Evolutionary conservation across 2,888 invertebrate species (phyloP).

Genomic region (Diaphora mendica): DNA sequence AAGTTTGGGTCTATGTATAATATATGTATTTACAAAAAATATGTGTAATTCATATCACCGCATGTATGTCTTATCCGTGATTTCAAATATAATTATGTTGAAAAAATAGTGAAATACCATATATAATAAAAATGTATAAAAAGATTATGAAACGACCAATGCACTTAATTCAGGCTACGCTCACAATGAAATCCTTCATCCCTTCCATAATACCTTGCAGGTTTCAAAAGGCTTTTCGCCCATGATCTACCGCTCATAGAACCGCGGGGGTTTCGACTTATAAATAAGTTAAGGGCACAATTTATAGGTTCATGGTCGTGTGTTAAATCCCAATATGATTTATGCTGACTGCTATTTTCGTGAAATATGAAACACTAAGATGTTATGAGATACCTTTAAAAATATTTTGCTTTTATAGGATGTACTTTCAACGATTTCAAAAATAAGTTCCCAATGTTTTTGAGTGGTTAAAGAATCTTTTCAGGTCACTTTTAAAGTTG

Average conservation of each 20-base stretch:
- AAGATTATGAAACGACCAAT: neutral
- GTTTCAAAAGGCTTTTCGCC: conserved; percentile 60
- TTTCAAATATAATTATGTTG: too few species aligned
- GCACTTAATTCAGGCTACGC: conserved; percentile 5
- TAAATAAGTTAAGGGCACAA: conserved; percentile 72
- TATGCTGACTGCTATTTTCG: conserved; percentile 53
- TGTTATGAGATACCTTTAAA: conserved; percentile 9
- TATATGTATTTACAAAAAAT: too few species aligned
- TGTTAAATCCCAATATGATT: conserved; percentile 80
- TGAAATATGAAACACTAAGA: conserved; percentile 48
- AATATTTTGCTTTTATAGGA: neutral
- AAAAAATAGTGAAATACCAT: too few species aligned
- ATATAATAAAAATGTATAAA: neutral
- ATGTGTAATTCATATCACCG: too few species aligned
- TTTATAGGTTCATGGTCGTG: conserved; percentile 70
- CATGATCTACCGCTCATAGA: conserved; percentile 64
- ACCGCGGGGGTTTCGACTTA: conserved; percentile 64
- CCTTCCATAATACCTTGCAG: conserved; percentile 31
- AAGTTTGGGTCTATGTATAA: too few species aligned
- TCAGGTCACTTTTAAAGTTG: too few species aligned
- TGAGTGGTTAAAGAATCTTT: neutral
- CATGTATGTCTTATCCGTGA: too few species aligned
- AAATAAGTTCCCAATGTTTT: neutral
- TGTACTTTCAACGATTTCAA: neutral
- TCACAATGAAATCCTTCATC: conserved; percentile 21